Percentiles rank a stretch among this genome's conserved stretches.
These are phyloP conservation scores for Sclerurus mexicanus DNA, from an alignment of 2,113 vertebrate species.

Conservation along the genomic window DNA sequence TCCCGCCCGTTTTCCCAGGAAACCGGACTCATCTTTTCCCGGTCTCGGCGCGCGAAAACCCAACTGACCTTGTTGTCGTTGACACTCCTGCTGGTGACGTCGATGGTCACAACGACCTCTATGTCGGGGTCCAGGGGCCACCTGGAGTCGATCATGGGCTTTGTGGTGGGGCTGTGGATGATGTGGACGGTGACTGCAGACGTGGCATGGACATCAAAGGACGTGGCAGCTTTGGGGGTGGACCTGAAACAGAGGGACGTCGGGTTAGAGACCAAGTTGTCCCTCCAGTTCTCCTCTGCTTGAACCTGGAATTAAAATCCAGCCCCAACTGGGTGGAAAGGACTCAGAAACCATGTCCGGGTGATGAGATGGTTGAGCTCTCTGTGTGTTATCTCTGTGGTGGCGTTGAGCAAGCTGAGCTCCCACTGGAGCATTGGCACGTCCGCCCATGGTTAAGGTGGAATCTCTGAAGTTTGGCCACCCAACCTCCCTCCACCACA, in stretches of 20 bases:
- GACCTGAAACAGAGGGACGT: conserved; percentile 28
- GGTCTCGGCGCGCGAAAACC: fast-evolving
- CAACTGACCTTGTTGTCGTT: conserved; percentile 72
- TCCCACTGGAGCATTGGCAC: neutral
- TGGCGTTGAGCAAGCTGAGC: neutral
- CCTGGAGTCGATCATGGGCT: neutral
- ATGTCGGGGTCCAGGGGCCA: conserved; percentile 64
- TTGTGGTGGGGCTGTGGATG: conserved; percentile 7
- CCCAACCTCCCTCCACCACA: neutral
- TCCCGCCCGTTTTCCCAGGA: neutral
- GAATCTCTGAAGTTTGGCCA: neutral
- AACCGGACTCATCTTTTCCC: fast-evolving
- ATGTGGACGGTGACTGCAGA: conserved; percentile 37
- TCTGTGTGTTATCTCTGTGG: neutral
- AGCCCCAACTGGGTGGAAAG: neutral
- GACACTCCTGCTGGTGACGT: neutral
- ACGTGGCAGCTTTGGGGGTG: conserved; percentile 23
- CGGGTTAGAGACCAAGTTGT: neutral
- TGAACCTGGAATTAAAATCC: neutral
- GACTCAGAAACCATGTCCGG: neutral
- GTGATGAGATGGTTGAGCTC: neutral
- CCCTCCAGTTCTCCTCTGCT: neutral
- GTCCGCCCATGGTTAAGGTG: neutral
- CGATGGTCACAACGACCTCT: conserved; percentile 59
- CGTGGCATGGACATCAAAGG: conserved; percentile 65